Percentiles rank a stretch among this genome's conserved stretches.
phyloP scores from a whole-genome alignment of 2,888 invertebrate species.

The Athalia cordata region DNA sequence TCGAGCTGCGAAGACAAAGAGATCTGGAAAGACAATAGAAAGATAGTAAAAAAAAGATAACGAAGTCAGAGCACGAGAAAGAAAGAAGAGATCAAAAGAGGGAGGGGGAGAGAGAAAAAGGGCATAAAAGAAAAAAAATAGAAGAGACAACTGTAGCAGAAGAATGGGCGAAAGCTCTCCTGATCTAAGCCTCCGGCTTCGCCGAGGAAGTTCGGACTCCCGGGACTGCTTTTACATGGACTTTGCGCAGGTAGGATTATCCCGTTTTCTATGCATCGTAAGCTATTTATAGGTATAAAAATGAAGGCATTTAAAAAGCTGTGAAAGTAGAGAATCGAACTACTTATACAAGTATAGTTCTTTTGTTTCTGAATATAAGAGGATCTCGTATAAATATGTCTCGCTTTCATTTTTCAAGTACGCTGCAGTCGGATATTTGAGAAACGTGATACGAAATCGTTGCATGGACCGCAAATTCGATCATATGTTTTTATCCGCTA shows the following conservation, averaged over 20 bases:
- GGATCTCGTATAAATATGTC: too few relatives aligned
- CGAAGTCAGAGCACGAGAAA: conserved; percentile 34
- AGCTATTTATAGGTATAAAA: too few relatives aligned
- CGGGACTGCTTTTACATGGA: conserved; percentile 94
- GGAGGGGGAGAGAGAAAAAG: conserved; percentile 45
- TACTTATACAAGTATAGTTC: too few relatives aligned
- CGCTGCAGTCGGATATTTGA: too few relatives aligned
- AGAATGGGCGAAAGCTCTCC: conserved; percentile 86
- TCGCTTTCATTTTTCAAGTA: too few relatives aligned
- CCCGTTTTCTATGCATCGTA: neutral
- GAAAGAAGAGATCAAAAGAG: neutral
- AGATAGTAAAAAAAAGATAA: conserved; percentile 18
- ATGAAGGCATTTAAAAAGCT: too few relatives aligned
- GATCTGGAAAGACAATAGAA: conserved; percentile 34
- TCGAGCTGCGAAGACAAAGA: conserved; percentile 21
- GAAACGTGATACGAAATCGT: too few relatives aligned
- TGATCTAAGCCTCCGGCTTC: conserved; percentile 88
- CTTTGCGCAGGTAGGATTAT: conserved; percentile 79
- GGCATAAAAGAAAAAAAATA: conserved; percentile 47
- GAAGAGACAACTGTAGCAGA: conserved; percentile 43
- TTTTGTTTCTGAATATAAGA: too few relatives aligned
- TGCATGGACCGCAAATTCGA: neutral
- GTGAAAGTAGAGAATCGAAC: too few relatives aligned
- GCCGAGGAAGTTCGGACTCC: conserved; percentile 90
- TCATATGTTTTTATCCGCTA: neutral